These are phyloP conservation scores for Coreius guichenoti DNA, from an alignment of 2,797 vertebrate species.

Conservation along the genomic window DNA sequence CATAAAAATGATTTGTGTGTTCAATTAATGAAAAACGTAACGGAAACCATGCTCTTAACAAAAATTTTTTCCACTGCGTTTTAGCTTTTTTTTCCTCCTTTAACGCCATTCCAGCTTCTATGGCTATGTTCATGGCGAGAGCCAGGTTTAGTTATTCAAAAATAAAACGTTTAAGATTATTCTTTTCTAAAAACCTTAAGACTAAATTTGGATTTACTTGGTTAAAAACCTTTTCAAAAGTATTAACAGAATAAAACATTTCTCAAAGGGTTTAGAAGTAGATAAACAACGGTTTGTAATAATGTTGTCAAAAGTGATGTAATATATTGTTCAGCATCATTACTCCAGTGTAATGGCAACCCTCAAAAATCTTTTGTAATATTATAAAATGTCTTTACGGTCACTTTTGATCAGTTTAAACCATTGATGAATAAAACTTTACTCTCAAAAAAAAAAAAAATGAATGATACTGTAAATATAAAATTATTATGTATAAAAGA, in stretches of 20 bases:
- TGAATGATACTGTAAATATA: background rate
- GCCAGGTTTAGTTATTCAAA: background rate
- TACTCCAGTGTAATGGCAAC: background rate
- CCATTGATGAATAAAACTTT: background rate
- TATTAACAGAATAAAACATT: too few relatives aligned
- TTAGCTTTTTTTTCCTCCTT: background rate
- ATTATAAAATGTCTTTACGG: background rate
- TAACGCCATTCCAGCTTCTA: background rate
- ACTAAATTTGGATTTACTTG: too few relatives aligned
- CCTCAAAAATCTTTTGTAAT: background rate
- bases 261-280: background rate
- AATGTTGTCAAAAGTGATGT: background rate
- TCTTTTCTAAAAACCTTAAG: background rate
- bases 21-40: background rate
- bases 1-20: background rate
- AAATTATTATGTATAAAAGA: background rate
- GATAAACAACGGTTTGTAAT: background rate
- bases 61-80: too few relatives aligned
- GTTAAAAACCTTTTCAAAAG: too few relatives aligned
- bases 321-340: background rate
- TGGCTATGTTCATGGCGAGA: background rate
- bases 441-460: background rate
- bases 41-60: background rate
- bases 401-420: background rate
- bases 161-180: background rate